phyloP scores from a whole-genome alignment of 2,888 invertebrate genomes.

The Omphaloscelis lunosa region DNA sequence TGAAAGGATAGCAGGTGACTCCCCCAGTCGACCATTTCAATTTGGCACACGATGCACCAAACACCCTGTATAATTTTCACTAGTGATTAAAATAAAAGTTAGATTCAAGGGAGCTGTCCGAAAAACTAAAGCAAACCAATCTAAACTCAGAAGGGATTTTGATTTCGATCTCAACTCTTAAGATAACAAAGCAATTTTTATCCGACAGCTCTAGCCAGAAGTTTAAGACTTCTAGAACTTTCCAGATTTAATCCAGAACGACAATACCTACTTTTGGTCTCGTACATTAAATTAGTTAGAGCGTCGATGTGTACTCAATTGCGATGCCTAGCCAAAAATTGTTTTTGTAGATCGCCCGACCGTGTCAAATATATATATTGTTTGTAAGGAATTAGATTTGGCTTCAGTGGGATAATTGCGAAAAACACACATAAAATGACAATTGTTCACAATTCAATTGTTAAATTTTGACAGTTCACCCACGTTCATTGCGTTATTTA shows the following conservation, averaged over 20 bases:
- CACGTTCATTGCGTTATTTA: too few species aligned
- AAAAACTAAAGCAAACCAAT: constrained; percentile 28
- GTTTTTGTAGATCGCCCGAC: constrained; percentile 13
- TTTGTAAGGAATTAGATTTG: neutral
- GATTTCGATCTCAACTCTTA: neutral
- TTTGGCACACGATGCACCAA: too few species aligned
- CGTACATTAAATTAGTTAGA: neutral
- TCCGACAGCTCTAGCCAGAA: neutral
- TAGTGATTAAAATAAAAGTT: neutral
- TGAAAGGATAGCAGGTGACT: too few species aligned
- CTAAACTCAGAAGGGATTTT: constrained; percentile 14
- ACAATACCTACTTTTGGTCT: neutral
- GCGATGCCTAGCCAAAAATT: neutral
- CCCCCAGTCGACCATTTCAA: too few species aligned
- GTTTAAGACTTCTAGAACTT: constrained; percentile 30
- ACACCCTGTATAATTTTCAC: too few species aligned
- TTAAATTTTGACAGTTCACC: too few species aligned
- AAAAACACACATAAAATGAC: too few species aligned
- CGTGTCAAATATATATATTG: constrained; percentile 15
- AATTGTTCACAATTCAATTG: too few species aligned
- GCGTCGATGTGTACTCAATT: neutral
- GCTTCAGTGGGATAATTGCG: neutral
- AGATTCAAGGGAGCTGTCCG: neutral
- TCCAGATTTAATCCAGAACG: constrained; percentile 19
- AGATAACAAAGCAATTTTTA: constrained; percentile 29